Conservation (phyloP, 2,888 invertebrate species). For the Amiota mariae region DNA sequence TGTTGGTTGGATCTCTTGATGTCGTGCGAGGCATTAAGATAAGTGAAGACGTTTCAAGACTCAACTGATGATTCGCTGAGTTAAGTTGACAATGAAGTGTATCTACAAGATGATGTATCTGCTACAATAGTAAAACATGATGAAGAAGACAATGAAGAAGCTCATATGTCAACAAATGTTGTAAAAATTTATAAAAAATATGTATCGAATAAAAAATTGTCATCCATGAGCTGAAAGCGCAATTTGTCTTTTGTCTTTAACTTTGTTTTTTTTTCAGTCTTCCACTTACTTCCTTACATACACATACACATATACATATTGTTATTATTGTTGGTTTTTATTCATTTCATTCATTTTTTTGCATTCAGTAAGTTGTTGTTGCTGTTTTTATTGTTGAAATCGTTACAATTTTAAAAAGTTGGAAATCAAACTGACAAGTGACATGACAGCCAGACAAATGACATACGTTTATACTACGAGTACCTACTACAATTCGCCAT, state of each 20-base stretch:
- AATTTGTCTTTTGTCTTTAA: conserved; percentile 54
- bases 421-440: conserved; percentile 66
- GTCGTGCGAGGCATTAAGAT: conserved; percentile 36
- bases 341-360: background rate
- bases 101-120: conserved; percentile 13
- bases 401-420: conserved; percentile 58
- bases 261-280: conserved; percentile 42
- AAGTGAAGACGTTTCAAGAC: conserved; percentile 40
- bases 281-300: conserved; percentile 29
- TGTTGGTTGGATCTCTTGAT: conserved; percentile 10
- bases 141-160: background rate
- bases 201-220: conserved; percentile 50
- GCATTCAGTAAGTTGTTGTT: conserved; percentile 36
- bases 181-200: conserved; percentile 42
- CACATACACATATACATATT: conserved; percentile 24
- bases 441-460: conserved; percentile 67
- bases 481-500: no score
- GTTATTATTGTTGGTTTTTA: conserved; percentile 27
- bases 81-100: conserved; percentile 29
- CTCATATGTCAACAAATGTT: conserved; percentile 33
- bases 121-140: conserved; percentile 2
- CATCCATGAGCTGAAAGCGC: conserved; percentile 49
- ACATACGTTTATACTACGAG: conserved; percentile 52
- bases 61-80: conserved; percentile 31
- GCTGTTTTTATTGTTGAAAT: conserved; percentile 42